A percentile compares a stretch with the other conserved stretches of the same genome.
These are phyloP conservation scores for Cherax quadricarinatus DNA, from an alignment of 1,140 invertebrate genomes.

Conservation along the genomic window DNA sequence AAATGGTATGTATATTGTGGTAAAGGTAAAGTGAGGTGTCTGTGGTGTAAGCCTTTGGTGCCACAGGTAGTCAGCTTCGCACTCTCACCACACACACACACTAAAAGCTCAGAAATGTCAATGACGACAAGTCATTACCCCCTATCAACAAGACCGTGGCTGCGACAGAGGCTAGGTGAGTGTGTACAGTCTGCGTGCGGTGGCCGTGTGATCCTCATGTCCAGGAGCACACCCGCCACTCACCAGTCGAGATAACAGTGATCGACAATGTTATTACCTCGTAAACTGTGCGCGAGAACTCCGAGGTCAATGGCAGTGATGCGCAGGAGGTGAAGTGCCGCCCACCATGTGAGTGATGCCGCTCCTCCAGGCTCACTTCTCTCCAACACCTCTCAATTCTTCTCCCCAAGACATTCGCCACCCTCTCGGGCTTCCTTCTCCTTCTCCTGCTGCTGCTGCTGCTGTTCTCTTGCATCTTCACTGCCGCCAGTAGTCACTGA, in stretches of 20 bases:
- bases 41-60: not conserved
- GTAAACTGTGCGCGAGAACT: slow-evolving; percentile 17
- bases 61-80: not conserved
- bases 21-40: not conserved
- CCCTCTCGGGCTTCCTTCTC: not conserved
- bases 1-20: not conserved
- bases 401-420: not conserved
- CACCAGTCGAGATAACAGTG: slow-evolving; percentile 33
- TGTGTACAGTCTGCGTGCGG: not conserved
- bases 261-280: slow-evolving; percentile 30
- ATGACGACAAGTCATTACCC: not conserved
- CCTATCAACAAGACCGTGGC: not conserved
- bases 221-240: not conserved
- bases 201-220: not conserved
- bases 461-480: not conserved
- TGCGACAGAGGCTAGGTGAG: not conserved
- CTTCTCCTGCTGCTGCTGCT: not conserved
- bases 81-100: not conserved
- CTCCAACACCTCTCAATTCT: slow-evolving; percentile 34
- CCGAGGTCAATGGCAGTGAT: not conserved
- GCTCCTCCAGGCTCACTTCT: not conserved
- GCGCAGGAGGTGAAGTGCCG: not conserved
- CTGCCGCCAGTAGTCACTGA: not conserved
- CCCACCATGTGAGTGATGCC: slow-evolving; percentile 20
- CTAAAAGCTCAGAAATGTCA: slow-evolving; percentile 9